Percentiles rank a stretch among this genome's conserved stretches.
Evolutionary conservation across 2,888 invertebrate species (phyloP).

Genomic region (Pseudococcus jackbeardsleyi): DNA sequence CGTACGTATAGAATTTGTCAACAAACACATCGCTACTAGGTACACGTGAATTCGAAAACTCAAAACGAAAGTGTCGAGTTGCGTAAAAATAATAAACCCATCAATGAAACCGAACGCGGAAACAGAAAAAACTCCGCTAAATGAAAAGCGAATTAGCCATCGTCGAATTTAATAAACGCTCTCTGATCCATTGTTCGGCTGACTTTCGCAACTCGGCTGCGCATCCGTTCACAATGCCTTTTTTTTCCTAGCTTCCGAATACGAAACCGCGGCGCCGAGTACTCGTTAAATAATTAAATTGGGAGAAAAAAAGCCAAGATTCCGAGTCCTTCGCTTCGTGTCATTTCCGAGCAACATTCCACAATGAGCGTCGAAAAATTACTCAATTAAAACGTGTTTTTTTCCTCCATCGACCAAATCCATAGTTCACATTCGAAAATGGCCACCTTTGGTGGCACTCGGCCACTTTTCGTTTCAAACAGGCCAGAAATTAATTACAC

Average conservation of each 20-base stretch:
- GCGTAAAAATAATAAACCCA: slow-evolving; percentile 34
- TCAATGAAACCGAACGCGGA: slow-evolving; percentile 52
- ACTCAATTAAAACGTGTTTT: slow-evolving; percentile 3
- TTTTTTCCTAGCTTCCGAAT: slow-evolving; percentile 50
- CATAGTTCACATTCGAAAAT: background rate
- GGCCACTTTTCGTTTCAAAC: background rate
- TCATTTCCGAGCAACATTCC: slow-evolving; percentile 29
- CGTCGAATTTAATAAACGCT: slow-evolving; percentile 51
- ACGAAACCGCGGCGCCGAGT: no score
- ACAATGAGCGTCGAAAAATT: background rate
- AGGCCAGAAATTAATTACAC: background rate
- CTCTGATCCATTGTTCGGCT: slow-evolving; percentile 8
- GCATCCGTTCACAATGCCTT: slow-evolving; percentile 20
- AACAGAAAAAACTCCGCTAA: background rate
- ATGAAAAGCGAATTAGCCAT: slow-evolving; percentile 20
- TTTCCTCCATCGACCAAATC: background rate
- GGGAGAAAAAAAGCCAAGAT: slow-evolving; percentile 14
- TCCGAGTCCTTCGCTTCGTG: slow-evolving; percentile 2
- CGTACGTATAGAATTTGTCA: background rate
- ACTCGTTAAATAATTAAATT: slow-evolving; percentile 29
- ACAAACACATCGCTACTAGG: background rate
- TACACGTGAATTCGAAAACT: slow-evolving; percentile 7
- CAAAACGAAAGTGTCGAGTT: slow-evolving; percentile 32
- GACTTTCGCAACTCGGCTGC: slow-evolving; percentile 28
- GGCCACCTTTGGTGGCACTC: background rate